Base-by-base conservation (phyloP, 2,888 invertebrate species). In the Pemphredon lugubris region DNA sequence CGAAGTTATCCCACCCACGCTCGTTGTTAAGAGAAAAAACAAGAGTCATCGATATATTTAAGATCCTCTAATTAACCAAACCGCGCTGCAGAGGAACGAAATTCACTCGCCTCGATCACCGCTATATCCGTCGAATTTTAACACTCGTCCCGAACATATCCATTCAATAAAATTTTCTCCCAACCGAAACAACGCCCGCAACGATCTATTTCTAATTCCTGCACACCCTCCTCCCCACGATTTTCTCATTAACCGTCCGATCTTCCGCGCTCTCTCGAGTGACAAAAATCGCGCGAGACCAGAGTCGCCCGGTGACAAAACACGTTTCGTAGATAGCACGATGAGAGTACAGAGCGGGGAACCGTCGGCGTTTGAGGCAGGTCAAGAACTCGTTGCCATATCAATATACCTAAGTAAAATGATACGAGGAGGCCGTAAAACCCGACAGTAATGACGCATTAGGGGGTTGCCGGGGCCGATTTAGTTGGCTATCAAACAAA, bases 391-490 rank as follows among this genome's bases (percentile, higher is more conserved):
- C 89, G 89, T 89, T 87, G 89, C 89, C 89, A 89, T 90, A 90
- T 90, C 89, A 89, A 89, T 90, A 90, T 90, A 89, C 89, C 89
- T 89, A 90, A 90, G 89, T 90, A 89, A 90, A 90, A 90, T 89
- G 89, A 89, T 89, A 90, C 89, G 89, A 88, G 89, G 83, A 85
- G 75, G 84, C 84, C 88, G 88, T 90, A 89, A 89, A 87, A 82
- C 85, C 84, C 87, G 89, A 90, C 89, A 89, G 89, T 90, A 90
- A 90, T 90, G 89, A 90, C 89, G 89, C 89, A 90, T 90, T 90
- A 90, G 89, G 87, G 89, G 89, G 88, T 88, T 87, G 87, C 86
- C 86, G 85, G n/a, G 86, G 83, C 85, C 88, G 89, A 89, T 89
- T 89, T 89, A 89, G 88, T 66, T 76, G 86, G 84, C 89, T 88